Evolutionary conservation across 1,140 invertebrate genomes (phyloP).

Genomic region (Chlorops oryzae): DNA sequence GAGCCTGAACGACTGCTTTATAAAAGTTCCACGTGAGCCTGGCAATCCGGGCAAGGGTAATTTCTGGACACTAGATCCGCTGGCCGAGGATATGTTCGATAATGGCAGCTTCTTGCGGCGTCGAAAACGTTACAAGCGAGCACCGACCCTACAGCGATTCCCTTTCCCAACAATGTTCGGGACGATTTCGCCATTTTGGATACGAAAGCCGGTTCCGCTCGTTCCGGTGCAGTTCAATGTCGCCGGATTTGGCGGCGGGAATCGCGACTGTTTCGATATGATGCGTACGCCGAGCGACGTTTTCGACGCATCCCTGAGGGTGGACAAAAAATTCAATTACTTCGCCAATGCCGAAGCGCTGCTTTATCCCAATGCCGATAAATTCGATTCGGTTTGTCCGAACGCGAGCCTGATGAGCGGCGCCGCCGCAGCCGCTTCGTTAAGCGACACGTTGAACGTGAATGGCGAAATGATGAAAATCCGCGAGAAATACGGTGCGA

Average conservation of each 20-base stretch:
- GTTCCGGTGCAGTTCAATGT: constrained; percentile 48
- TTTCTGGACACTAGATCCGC: constrained; percentile 97
- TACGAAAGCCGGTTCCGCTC: constrained; percentile 52
- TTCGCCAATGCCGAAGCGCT: constrained; percentile 41
- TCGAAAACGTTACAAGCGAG: constrained; percentile 90
- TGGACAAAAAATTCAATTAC: constrained; percentile 45
- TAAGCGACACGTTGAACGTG: constrained; percentile 16
- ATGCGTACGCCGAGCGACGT: constrained; percentile 37
- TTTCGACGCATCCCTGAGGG: constrained; percentile 32
- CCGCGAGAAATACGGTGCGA: constrained; percentile 6
- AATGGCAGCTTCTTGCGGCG: constrained; percentile 95
- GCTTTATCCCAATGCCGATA: constrained; percentile 35
- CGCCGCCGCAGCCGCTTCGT: constrained; percentile 7
- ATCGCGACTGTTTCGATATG: constrained; percentile 39
- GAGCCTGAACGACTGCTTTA: constrained; percentile 97
- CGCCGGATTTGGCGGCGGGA: constrained; percentile 34
- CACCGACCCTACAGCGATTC: constrained; percentile 51
- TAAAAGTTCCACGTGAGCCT: constrained; percentile 96
- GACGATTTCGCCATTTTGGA: constrained; percentile 48
- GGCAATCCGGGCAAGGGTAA: constrained; percentile 99
- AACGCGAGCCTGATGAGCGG: no score
- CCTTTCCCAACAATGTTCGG: constrained; percentile 47
- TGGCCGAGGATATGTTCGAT: constrained; percentile 98
- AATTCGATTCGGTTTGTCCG: constrained; percentile 27
- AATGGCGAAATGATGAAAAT: no score